phyloP scores from a whole-genome alignment of 2,797 vertebrate species.

The Fringilla coelebs region DNA sequence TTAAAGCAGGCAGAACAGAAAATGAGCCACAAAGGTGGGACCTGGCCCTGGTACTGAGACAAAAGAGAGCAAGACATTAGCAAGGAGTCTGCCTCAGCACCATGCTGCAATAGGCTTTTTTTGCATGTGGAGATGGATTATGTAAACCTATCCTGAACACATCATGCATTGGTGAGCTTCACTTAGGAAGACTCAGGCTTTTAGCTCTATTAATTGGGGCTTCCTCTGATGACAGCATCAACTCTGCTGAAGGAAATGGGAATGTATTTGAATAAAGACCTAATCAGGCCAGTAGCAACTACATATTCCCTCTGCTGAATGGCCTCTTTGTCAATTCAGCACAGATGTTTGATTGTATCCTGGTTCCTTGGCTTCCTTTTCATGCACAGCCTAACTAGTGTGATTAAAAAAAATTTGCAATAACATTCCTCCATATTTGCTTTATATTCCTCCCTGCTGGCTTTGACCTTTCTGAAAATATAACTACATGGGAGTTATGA shows the following conservation, averaged over 20 bases:
- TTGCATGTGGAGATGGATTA: background rate
- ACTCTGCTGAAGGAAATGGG: background rate
- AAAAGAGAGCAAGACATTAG: background rate
- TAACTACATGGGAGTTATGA: background rate
- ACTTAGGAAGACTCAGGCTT: background rate
- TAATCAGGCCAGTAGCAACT: background rate
- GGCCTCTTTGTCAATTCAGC: background rate
- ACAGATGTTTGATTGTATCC: background rate
- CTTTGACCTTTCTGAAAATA: constrained; percentile 30
- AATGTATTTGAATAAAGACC: background rate
- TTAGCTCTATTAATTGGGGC: background rate
- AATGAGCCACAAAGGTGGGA: background rate
- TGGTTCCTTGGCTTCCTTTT: background rate
- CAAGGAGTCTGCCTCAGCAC: background rate
- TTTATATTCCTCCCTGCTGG: background rate
- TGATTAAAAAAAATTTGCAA: background rate
- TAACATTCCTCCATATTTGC: background rate
- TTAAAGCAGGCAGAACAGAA: background rate
- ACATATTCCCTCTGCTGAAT: background rate
- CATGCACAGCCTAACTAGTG: background rate
- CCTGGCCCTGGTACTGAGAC: background rate
- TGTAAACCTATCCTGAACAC: background rate
- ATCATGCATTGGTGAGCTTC: background rate
- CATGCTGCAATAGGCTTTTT: background rate
- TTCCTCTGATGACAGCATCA: background rate